Evolutionary conservation across 2,888 invertebrate species (phyloP), one percentile per base, ranked within the genome.

Genomic region (Pasiphila rectangulata): DNA sequence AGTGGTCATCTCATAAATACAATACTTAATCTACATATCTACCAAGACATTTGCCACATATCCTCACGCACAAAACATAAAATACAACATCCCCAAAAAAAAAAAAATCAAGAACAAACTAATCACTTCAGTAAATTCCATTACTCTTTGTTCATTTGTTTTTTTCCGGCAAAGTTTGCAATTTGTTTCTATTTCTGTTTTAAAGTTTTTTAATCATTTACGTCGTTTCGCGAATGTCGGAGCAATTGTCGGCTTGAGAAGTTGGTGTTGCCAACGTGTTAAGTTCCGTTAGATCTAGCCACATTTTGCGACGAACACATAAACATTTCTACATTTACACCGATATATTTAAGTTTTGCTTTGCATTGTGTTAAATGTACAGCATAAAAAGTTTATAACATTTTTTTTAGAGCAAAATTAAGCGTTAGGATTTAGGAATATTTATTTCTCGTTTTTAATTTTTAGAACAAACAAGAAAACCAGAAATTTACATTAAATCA

Each of bases 121-220:
- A 35, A 48, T 39, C 15, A 19, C 24, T 38, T 35, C 21, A 23
- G 32, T 10, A 25, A 41, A 47, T 36, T 34, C 27, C 12, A 40
- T 48, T 46, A 29, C 30, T 25, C 35, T 25, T 21, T 21, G 21
- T 55, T 46, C 44, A 30, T 43, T 48, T 46, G 16, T 40, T 52
- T 38, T 49, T 52, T 54, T 32, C 30, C 46, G 54, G 56, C 51
- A 53, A 46, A 55, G 50, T 47, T 52, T 53, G 40, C 46, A 51
- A 53, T 56, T 53, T 54, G 52, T 64, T 57, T 63, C 59, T 59
- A 61, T 51, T 54, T 32, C 57, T 47, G 46, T 55, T 58, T n/a
- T 57, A 59, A 69, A 69, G 63, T 67, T 69, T 69, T 69, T 68
- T 66, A 67, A 69, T 69, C 64, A 64, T 64, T 65, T 59, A 36